Evolutionary conservation across 2,113 vertebrate species (phyloP).

Genomic region (Climacteris rufus): DNA sequence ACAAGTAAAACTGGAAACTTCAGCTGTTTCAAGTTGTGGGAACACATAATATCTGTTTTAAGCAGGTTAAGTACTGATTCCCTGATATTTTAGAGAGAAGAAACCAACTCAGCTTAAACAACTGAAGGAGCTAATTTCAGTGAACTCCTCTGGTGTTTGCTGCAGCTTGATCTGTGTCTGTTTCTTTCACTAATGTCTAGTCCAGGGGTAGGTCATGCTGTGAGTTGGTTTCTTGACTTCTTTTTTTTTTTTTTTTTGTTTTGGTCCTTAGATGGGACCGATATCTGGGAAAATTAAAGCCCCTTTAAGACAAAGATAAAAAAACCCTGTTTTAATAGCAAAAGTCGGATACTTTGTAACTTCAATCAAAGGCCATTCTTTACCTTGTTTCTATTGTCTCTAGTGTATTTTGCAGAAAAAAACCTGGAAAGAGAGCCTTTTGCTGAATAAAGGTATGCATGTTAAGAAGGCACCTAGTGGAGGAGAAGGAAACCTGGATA

Average conservation of each 20-base stretch:
- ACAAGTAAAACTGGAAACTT: neutral
- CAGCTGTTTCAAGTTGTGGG: neutral
- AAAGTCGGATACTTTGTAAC: neutral
- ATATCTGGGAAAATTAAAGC: neutral
- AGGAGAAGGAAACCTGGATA: neutral
- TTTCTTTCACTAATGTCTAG: neutral
- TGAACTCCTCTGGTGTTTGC: neutral
- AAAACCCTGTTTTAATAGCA: neutral
- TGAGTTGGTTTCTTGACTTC: neutral
- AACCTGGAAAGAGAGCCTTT: neutral
- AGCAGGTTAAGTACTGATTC: neutral
- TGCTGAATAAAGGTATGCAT: neutral
- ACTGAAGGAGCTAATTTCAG: neutral
- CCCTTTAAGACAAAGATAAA: neutral
- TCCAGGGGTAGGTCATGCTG: neutral
- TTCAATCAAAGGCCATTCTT: neutral
- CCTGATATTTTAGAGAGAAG: neutral
- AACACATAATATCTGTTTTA: neutral
- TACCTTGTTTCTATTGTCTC: neutral
- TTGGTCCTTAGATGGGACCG: neutral
- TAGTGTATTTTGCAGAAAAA: neutral
- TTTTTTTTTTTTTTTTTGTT: neutral
- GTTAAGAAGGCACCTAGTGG: neutral
- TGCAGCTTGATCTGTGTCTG: neutral
- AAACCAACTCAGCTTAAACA: neutral